These are phyloP conservation scores for Taenioides sp. DNA, from an alignment of 2,797 vertebrate genomes.

Conservation along the genomic window DNA sequence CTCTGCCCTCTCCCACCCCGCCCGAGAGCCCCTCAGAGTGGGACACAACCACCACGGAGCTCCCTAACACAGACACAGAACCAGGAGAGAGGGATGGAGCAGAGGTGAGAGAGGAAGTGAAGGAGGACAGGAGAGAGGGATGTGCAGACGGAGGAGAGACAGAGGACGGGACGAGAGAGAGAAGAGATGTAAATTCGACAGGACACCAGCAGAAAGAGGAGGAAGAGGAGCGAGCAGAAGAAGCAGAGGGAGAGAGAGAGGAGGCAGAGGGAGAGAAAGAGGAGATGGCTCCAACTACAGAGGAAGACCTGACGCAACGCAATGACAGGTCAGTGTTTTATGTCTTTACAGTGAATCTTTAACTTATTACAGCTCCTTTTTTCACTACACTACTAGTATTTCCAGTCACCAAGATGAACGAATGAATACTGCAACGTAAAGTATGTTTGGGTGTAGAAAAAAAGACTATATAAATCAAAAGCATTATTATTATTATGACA, in stretches of 20 bases:
- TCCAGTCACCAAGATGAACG: no score
- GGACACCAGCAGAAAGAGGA: slow-evolving; percentile 40
- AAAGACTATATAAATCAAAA: background rate
- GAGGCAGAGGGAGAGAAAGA: slow-evolving; percentile 50
- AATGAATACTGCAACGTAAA: no score
- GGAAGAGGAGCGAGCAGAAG: slow-evolving; percentile 27
- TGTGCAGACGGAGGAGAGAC: slow-evolving; percentile 30
- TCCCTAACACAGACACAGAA: slow-evolving; percentile 29
- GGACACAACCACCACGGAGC: slow-evolving; percentile 3
- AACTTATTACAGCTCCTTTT: no score
- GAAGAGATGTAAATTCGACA: slow-evolving; percentile 26
- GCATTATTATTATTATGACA: no score
- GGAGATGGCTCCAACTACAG: slow-evolving; percentile 39
- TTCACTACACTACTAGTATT: no score
- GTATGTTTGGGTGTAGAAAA: background rate
- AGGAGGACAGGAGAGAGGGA: slow-evolving; percentile 24
- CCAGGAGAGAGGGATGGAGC: slow-evolving; percentile 25
- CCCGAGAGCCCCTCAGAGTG: slow-evolving; percentile 58
- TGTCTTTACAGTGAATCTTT: background rate
- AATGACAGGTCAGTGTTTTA: slow-evolving; percentile 54
- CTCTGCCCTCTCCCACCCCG: slow-evolving; percentile 70
- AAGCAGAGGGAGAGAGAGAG: slow-evolving; percentile 42
- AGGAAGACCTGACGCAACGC: slow-evolving; percentile 43
- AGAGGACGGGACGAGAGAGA: slow-evolving; percentile 29
- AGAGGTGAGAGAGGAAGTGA: slow-evolving; percentile 35